Evolutionary conservation across 1,140 invertebrate genomes (phyloP), one percentile per base, ranked within the genome.

Genomic region (Drosophila yakuba): DNA sequence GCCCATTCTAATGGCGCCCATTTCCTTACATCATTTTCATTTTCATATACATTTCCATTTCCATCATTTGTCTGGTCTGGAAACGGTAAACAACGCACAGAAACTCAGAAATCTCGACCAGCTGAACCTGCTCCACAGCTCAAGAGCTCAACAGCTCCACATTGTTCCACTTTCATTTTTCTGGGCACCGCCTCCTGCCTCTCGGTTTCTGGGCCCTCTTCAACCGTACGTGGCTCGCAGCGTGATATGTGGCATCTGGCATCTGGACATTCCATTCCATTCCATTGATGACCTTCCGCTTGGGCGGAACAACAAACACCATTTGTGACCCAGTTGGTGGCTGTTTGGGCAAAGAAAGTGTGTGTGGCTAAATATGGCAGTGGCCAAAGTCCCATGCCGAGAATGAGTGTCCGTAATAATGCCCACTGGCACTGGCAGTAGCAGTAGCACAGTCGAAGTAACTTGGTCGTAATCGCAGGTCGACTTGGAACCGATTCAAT

Each of bases 121-220:
- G 47, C 25, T 50, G 25, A 59, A 59, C 60, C 28, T 43, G 39
- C 50, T 69, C 48, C 10, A 32, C n/a, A 15, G 15, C 7, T 10
- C 7, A 8, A 32, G 1, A 32, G 8, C 32, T 10, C 32, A 8
- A 32, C 28, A 10, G 2, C 28, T 32, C 32, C 38, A 50, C 62
- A 20, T 20, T 71, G 67, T 57, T 71, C 67, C 67, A 71, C 67
- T 71, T 71, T 71, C 67, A 71, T 71, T 71, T 71, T 71, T 71
- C 39, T 47, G 58, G 15, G 36, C 28, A 32, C 23, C 59, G 63
- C 64, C 64, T 38, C 17, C n/a, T 35, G 10, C 15, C 11, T 32
- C 45, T 47, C 20, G 11, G 45, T 1, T 28, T 28, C 23, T 17
- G 15, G 50, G 50, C 50, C 50, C 50, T 52, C 50, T 36, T 36